These are phyloP conservation scores for Anoura caudifer DNA, from an alignment of 2,113 vertebrate genomes.

Conservation along the genomic window DNA sequence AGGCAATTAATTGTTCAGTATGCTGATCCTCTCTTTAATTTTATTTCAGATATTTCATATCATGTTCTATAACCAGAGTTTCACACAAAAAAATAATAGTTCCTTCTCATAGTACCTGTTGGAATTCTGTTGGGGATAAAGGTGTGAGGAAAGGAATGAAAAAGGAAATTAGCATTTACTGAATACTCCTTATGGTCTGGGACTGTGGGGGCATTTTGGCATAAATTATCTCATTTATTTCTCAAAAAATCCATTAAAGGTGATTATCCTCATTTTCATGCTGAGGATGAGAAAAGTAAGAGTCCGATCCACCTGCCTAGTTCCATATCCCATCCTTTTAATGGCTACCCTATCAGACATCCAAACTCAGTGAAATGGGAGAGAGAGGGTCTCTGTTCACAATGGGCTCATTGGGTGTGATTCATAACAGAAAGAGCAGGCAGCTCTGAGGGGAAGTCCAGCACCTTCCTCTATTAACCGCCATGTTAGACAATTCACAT, in stretches of 20 bases:
- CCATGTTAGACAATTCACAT: neutral
- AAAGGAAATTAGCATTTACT: neutral
- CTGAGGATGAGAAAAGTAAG: neutral
- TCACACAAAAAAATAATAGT: neutral
- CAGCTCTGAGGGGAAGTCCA: neutral
- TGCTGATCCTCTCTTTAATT: neutral
- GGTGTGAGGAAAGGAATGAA: neutral
- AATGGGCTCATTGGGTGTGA: neutral
- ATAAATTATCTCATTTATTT: neutral
- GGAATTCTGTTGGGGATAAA: neutral
- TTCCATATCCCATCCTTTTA: neutral
- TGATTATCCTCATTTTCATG: neutral
- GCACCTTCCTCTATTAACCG: neutral
- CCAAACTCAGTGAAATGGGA: neutral
- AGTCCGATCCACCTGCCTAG: neutral
- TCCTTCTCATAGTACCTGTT: neutral
- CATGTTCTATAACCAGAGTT: neutral
- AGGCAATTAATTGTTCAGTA: neutral
- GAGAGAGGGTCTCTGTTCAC: neutral
- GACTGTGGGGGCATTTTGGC: neutral
- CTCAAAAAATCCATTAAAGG: neutral
- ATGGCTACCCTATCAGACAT: neutral
- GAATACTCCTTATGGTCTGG: neutral
- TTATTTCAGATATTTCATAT: neutral
- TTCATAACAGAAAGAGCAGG: neutral